These are phyloP conservation scores for Ectemnius lituratus DNA, from an alignment of 2,888 invertebrate genomes.

Conservation along the genomic window DNA sequence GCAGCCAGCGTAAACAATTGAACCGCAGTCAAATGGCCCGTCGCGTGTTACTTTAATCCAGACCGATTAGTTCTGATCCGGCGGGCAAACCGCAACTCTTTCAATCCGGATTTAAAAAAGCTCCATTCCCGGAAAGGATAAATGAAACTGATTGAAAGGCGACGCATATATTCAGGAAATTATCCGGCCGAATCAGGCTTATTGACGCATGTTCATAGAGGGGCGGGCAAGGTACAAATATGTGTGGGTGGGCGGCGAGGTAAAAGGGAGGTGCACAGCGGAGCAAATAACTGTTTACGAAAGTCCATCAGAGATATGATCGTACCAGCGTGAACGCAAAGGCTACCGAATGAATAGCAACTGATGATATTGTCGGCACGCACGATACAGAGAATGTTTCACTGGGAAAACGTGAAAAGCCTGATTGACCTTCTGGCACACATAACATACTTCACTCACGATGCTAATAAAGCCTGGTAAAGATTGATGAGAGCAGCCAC, in stretches of 20 bases:
- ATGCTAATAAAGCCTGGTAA: neutral
- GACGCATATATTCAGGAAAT: neutral
- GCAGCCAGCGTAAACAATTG: neutral
- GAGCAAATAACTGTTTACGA: too few relatives aligned
- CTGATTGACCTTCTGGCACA: slow-evolving; percentile 1
- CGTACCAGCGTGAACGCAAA: too few relatives aligned
- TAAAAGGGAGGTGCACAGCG: too few relatives aligned
- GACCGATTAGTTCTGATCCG: neutral
- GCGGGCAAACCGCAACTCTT: neutral
- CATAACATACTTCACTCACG: neutral
- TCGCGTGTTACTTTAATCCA: neutral
- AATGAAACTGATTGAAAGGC: neutral
- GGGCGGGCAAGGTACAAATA: too few relatives aligned
- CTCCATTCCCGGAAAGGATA: neutral
- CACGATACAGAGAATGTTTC: neutral
- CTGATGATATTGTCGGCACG: neutral
- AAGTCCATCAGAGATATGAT: too few relatives aligned
- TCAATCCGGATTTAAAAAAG: slow-evolving; percentile 1
- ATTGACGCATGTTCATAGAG: too few relatives aligned
- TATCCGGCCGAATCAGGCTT: neutral
- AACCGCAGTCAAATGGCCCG: neutral
- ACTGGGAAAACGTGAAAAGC: neutral
- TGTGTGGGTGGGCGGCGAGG: too few relatives aligned
- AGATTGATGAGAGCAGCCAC: slow-evolving; percentile 6
- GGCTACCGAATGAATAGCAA: neutral